Conservation (phyloP, 2,888 invertebrate genomes). For the Phrixothrix hirtus region DNA sequence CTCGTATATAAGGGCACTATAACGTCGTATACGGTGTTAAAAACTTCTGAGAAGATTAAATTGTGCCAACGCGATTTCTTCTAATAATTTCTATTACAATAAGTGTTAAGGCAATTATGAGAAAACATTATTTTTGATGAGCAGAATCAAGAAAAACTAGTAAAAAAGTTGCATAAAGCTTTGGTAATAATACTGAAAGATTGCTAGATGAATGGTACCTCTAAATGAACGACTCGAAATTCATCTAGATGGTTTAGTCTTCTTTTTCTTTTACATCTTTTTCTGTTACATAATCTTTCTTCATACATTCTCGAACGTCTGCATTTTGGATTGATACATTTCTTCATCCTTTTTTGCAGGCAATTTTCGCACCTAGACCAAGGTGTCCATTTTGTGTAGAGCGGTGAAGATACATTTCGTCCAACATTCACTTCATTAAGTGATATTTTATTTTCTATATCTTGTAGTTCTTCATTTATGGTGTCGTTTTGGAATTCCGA, state of each 20-base stretch:
- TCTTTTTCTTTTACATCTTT: constrained; percentile 53
- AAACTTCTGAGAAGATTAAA: too few relatives aligned
- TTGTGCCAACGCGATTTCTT: too few relatives aligned
- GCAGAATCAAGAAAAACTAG: background rate
- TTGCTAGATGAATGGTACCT: constrained; percentile 16
- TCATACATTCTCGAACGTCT: constrained; percentile 49
- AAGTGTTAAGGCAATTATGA: too few relatives aligned
- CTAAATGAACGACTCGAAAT: constrained; percentile 43
- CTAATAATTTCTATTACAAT: too few relatives aligned
- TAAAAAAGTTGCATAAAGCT: background rate
- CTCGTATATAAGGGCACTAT: too few relatives aligned
- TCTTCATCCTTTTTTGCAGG: constrained; percentile 75
- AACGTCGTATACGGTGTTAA: too few relatives aligned
- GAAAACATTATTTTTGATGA: background rate
- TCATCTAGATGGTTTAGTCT: constrained; percentile 46
- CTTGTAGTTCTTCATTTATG: background rate
- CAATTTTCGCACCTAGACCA: constrained; percentile 54
- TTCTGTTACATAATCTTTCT: constrained; percentile 52
- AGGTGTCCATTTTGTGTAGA: constrained; percentile 44
- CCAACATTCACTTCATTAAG: background rate
- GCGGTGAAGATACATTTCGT: constrained; percentile 2
- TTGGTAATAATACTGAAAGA: too few relatives aligned
- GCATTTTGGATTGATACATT: constrained; percentile 59
- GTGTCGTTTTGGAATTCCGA: constrained; percentile 2
- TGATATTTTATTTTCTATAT: background rate